Evolutionary conservation across 2,113 vertebrate species (phyloP).

Genomic region (Thamnophis sirtalis): DNA sequence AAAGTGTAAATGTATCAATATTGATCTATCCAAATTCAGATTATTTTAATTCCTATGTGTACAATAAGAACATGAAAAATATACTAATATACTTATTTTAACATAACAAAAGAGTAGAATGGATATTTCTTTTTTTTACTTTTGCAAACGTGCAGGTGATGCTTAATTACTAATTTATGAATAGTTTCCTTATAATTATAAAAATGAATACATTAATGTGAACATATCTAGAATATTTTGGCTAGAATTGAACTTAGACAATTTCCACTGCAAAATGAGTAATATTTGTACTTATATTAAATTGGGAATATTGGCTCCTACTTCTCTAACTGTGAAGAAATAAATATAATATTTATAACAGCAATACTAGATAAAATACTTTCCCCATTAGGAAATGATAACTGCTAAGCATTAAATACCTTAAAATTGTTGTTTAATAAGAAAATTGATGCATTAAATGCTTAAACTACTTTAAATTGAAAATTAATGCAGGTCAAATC

Average conservation of each 20-base stretch:
- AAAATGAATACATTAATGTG: not conserved
- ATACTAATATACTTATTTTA: not conserved
- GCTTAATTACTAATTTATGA: not conserved
- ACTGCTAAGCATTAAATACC: not conserved
- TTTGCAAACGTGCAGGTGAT: not conserved
- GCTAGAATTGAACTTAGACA: not conserved
- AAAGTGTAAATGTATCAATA: not conserved
- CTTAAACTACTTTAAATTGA: not conserved
- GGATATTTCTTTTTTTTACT: not conserved
- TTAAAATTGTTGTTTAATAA: not conserved
- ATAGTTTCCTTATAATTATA: not conserved
- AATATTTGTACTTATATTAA: not conserved
- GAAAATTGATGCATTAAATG: not conserved
- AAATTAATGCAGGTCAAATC: not conserved
- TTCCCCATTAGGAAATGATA: not conserved
- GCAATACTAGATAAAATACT: not conserved
- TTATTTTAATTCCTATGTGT: not conserved
- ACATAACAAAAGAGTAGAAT: accelerated
- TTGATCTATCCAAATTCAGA: not conserved
- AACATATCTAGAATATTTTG: not conserved
- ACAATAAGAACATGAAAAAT: not conserved
- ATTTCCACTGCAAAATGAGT: not conserved
- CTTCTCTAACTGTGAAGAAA: not conserved
- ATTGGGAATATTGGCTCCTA: not conserved
- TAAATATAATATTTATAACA: not conserved